Percentiles rank a stretch among this genome's conserved stretches.
These are phyloP conservation scores for Rissa tridactyla DNA, from an alignment of 2,113 vertebrate species.

Conservation along the genomic window DNA sequence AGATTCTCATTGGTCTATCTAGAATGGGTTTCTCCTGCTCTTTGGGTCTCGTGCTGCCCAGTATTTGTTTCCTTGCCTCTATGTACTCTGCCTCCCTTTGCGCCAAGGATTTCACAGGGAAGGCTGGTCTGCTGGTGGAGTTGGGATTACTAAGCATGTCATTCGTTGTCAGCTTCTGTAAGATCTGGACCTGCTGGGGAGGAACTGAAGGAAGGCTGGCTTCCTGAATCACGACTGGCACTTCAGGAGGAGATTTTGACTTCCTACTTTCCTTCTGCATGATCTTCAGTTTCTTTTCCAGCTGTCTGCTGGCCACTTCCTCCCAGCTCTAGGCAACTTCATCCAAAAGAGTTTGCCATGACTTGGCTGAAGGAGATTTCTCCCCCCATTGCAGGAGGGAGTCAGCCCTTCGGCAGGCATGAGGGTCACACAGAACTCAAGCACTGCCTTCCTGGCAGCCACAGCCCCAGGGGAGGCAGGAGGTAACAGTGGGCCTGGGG, in stretches of 20 bases:
- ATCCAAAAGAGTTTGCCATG: neutral
- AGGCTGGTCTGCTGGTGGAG: slow-evolving; percentile 76
- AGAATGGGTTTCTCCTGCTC: slow-evolving; percentile 82
- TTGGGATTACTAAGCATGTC: slow-evolving; percentile 77
- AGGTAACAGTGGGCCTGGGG: neutral
- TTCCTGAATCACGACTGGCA: slow-evolving; percentile 85
- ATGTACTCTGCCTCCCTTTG: slow-evolving; percentile 88
- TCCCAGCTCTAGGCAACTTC: neutral
- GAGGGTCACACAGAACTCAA: neutral
- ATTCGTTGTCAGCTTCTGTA: slow-evolving; percentile 85
- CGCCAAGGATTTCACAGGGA: slow-evolving; percentile 84
- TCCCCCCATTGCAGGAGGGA: too few relatives aligned
- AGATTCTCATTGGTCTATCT: slow-evolving; percentile 48
- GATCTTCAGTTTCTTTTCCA: slow-evolving; percentile 90
- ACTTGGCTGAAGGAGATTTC: neutral
- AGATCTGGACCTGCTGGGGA: slow-evolving; percentile 85
- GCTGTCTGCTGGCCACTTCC: slow-evolving; percentile 69
- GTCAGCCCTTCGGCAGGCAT: neutral
- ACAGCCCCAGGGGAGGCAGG: neutral
- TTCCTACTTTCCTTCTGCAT: slow-evolving; percentile 87
- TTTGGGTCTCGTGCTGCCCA: slow-evolving; percentile 84
- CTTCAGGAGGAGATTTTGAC: slow-evolving; percentile 79
- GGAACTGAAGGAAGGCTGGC: slow-evolving; percentile 82
- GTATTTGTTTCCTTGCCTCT: slow-evolving; percentile 84
- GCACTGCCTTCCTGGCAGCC: neutral